A percentile compares a stretch with the other conserved stretches of the same genome.
phyloP scores from a whole-genome alignment of 2,888 invertebrate genomes.

The Cephus pulcher region DNA sequence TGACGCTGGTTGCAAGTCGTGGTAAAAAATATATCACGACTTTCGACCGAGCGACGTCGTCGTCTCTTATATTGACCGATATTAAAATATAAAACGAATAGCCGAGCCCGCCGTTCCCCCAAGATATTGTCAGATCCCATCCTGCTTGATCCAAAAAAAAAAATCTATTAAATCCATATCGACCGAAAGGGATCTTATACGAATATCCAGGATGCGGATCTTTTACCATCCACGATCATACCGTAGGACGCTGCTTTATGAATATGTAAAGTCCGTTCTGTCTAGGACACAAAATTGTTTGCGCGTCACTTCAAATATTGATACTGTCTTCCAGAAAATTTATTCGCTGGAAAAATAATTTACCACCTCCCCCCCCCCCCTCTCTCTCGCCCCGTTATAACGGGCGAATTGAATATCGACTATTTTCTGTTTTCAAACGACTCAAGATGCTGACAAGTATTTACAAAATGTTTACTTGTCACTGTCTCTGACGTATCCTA shows the following conservation, averaged over 20 bases:
- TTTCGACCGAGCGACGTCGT: background rate
- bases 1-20: background rate
- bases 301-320: constrained; percentile 56
- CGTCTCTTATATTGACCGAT: background rate
- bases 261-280: constrained; percentile 56
- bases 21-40: background rate
- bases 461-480: background rate
- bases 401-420: constrained; percentile 8
- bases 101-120: background rate
- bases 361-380: background rate
- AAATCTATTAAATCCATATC: background rate
- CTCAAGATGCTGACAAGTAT: background rate
- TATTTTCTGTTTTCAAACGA: background rate
- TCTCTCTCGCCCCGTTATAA: background rate
- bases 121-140: background rate
- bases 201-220: constrained; percentile 3
- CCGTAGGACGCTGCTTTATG: constrained; percentile 45
- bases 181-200: background rate
- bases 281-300: constrained; percentile 49
- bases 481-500: background rate
- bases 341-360: constrained; percentile 34
- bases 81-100: background rate
- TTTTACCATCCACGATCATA: constrained; percentile 35
- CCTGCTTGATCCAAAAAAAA: background rate
- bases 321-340: constrained; percentile 44